phyloP scores from a whole-genome alignment of 1,140 invertebrate species.

The Aphaenogaster floridana region DNA sequence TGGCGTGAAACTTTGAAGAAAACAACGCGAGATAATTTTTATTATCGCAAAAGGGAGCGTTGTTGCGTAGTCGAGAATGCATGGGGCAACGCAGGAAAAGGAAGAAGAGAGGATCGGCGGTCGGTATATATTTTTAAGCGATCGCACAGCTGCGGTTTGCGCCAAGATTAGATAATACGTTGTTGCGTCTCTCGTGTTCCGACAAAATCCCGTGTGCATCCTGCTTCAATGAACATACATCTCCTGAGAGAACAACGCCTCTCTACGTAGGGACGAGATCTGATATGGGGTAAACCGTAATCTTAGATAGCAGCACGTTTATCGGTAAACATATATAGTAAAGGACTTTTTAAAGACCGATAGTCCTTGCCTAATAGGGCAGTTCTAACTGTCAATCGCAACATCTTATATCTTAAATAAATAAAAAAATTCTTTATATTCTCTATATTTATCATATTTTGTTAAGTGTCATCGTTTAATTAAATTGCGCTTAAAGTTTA shows the following conservation, averaged over 20 bases:
- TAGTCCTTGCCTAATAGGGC: not conserved
- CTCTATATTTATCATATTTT: not conserved
- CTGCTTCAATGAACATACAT: constrained; percentile 32
- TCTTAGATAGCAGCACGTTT: constrained; percentile 20
- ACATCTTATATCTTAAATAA: not conserved
- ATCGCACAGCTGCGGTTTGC: constrained; percentile 68
- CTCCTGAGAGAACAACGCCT: not conserved
- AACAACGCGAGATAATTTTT: constrained; percentile 35
- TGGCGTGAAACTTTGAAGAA: not conserved
- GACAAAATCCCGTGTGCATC: constrained; percentile 45
- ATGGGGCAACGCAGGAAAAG: constrained; percentile 12
- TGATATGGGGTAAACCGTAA: not conserved
- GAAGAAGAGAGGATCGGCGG: constrained; percentile 37
- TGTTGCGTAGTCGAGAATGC: not conserved
- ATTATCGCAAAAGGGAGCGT: constrained; percentile 5
- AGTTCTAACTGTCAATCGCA: not conserved
- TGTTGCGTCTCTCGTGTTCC: constrained; percentile 35
- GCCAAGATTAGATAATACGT: constrained; percentile 75
- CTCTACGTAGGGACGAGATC: constrained; percentile 9
- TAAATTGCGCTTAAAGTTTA: not conserved
- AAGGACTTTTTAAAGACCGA: not conserved
- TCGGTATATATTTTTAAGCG: constrained; percentile 72
- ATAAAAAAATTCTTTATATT: not conserved
- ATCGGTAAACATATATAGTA: not conserved
- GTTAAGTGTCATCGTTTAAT: not conserved